These are phyloP conservation scores for Bombus superbus DNA, from an alignment of 1,140 invertebrate genomes.

Conservation along the genomic window DNA sequence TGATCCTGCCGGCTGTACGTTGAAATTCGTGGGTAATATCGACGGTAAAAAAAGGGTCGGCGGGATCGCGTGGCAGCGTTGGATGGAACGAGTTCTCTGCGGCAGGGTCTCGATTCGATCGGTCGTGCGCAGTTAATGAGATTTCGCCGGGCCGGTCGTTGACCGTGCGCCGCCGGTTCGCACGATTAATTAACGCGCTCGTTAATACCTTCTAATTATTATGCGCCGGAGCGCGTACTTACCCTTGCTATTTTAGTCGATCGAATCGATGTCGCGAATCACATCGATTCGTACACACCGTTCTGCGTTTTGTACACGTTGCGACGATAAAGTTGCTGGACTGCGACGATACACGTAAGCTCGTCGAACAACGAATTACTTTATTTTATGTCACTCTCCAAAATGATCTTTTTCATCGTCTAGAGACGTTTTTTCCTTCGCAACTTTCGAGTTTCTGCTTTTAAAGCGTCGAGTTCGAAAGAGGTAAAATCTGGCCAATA, in stretches of 20 bases:
- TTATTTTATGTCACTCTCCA: no score
- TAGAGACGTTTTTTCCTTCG: no score
- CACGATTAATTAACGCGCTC: constrained; percentile 56
- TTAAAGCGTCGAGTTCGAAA: no score
- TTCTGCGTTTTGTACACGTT: background rate
- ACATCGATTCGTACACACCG: background rate
- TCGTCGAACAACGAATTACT: no score
- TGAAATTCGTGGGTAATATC: constrained; percentile 31
- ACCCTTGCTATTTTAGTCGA: constrained; percentile 5
- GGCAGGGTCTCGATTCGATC: constrained; percentile 33
- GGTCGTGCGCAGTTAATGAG: constrained; percentile 58
- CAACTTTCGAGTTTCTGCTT: no score
- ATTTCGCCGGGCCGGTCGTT: constrained; percentile 55
- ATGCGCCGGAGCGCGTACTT: constrained; percentile 30
- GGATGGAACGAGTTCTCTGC: background rate
- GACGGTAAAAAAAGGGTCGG: background rate
- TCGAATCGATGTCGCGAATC: constrained; percentile 15
- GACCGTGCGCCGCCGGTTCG: constrained; percentile 28
- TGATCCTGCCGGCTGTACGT: constrained; percentile 8
- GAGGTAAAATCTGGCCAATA: no score
- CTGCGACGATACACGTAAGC: no score
- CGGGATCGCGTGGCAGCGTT: background rate
- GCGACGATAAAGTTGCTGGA: background rate
- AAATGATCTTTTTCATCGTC: no score
- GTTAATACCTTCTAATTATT: constrained; percentile 58